A percentile compares a stretch with the other conserved stretches of the same genome.
phyloP scores from a whole-genome alignment of 2,888 invertebrate genomes.

The Brenthis daphne region DNA sequence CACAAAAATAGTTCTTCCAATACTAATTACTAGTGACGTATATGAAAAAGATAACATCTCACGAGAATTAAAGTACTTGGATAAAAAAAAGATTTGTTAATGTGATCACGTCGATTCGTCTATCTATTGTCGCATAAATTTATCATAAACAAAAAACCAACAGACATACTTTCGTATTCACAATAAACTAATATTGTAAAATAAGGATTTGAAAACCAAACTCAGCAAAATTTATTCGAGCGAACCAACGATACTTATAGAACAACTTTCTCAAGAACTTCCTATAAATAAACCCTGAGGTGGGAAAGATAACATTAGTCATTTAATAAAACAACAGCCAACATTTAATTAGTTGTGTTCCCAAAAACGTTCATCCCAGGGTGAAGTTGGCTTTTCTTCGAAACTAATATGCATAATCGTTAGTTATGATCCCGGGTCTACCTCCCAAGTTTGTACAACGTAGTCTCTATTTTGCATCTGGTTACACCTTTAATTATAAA shows the following conservation, averaged over 20 bases:
- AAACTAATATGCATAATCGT: slow-evolving; percentile 68
- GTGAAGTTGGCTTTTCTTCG: slow-evolving; percentile 49
- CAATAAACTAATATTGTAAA: no score
- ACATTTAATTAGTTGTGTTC: slow-evolving; percentile 39
- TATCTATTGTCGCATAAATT: no score
- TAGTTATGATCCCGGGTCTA: slow-evolving; percentile 39
- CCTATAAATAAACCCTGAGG: background rate
- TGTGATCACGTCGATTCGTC: no score
- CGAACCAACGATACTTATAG: background rate
- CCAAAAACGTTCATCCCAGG: slow-evolving; percentile 35
- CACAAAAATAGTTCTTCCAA: no score
- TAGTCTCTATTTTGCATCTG: background rate
- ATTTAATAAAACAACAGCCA: slow-evolving; percentile 8
- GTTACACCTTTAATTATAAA: slow-evolving; percentile 1
- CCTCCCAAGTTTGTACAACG: background rate
- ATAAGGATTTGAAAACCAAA: no score
- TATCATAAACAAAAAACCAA: no score
- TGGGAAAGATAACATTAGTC: slow-evolving; percentile 14
- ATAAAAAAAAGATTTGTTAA: no score
- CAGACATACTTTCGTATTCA: no score
- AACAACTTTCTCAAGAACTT: slow-evolving; percentile 1
- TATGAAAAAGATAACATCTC: no score
- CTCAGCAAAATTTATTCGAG: no score
- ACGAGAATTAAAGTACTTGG: no score
- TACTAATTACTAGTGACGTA: no score